These are phyloP conservation scores for Macrobrachium nipponense DNA, from an alignment of 1,140 invertebrate genomes.

Conservation along the genomic window DNA sequence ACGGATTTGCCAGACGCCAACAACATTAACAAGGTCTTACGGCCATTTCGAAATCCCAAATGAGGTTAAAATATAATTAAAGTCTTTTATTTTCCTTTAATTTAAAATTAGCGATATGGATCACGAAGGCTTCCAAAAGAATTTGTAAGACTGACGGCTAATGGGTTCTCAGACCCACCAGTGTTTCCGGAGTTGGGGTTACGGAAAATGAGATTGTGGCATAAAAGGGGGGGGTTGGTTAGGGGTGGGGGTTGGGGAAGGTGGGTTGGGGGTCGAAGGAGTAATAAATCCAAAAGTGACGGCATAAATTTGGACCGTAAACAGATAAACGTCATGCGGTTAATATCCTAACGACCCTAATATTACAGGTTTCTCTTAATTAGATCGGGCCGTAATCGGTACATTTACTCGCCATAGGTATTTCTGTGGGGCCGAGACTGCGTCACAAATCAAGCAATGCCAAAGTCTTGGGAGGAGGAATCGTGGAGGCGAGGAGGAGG, in stretches of 20 bases:
- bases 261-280: not conserved
- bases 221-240: not conserved
- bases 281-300: conserved; percentile 8
- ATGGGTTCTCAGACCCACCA: no score
- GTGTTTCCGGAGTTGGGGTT: not conserved
- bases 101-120: no score
- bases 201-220: not conserved
- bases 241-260: not conserved
- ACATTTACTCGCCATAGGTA: conserved; percentile 51
- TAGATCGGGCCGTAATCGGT: conserved; percentile 50
- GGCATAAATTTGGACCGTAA: conserved; percentile 42
- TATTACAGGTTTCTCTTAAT: conserved; percentile 55
- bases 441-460: conserved; percentile 5
- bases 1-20: no score
- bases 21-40: no score
- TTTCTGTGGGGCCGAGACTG: not conserved
- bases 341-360: conserved; percentile 39
- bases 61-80: no score
- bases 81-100: no score
- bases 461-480: not conserved
- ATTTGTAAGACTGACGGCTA: no score
- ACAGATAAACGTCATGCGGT: conserved; percentile 49
- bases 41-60: no score
- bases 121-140: no score
- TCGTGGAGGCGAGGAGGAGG: not conserved